Base-by-base conservation (phyloP, 1,140 invertebrate species). In the Bombus impatiens region DNA sequence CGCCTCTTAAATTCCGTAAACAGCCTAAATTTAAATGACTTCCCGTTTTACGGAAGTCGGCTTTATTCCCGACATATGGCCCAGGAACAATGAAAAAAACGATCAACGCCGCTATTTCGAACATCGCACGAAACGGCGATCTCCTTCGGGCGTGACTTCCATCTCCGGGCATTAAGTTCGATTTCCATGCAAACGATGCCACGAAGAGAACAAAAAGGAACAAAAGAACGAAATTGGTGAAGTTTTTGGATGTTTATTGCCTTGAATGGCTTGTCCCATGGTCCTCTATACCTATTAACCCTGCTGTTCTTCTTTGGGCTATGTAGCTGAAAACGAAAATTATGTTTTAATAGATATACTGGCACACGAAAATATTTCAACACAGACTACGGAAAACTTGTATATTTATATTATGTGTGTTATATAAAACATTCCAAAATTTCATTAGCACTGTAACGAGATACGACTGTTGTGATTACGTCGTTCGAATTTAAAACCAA, bases 1-100 rank as follows among this genome's bases (percentile, higher is more conserved):
- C 62, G 42, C 62, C 59, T 40, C 75, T 86, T 82, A 84, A 90
- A 87, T 84, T 82, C 72, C 62, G 59, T 57, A 89, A 89, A 82
- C 74, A 85, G 76, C 74, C 87, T 85, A 86, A 78, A 92, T 92
- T 91, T 91, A 91, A 91, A 92, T 92, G 87, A 84, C 84, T 90
- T 84, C 86, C 84, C 74, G 75, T 90, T 93, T 92, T 89, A 91
- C 87, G 87, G 84, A 92, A 92, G 82, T 88, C 82, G 44, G 77
- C 81, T 59, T 71, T 91, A 91, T 89, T 91, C 84, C 76, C 80
- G 87, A 87, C 90, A 91, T 89, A 85, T 92, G 90, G 90, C 72
- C 84, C 84, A 59, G 59, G 9, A n/a, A 62, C 59, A 62, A 87
- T 80, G 78, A 85, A 76, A 44, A 42, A 84, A 85, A 67, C 78